Base-by-base conservation (phyloP, 2,797 vertebrate genomes). In the Iguana delicatissima region DNA sequence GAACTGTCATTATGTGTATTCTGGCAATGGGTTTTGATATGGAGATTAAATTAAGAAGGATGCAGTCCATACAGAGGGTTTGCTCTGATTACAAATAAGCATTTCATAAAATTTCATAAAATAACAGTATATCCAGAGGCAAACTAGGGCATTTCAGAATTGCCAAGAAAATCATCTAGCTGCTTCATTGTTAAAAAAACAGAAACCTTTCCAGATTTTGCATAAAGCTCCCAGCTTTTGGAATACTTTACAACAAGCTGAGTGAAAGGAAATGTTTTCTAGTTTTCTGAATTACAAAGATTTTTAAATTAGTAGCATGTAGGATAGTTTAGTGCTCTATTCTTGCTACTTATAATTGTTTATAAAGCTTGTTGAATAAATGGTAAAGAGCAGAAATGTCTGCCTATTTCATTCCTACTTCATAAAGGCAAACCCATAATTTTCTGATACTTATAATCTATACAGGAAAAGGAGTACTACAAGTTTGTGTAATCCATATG, bases 21-120 rank as follows among this genome's bases (percentile, higher is more conserved):
- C 69, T 86, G 38, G 85, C 87, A 96, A 93, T 96, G 90, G 90
- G 84, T 95, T 94, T 95, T 94, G 59, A 86, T 93, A 35, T 76
- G 81, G 88, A 95, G 93, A 95, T 95, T 96, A 95, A 93, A 95
- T 95, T 95, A 95, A 93, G 91, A 92, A 90, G 86, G 91, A 93
- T 90, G 92, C 94, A 94, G 92, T 95, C 89, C 89, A 88, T 95
- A 76, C 94, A 94, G 94, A 96, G 95, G 93, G 90, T 94, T 94
- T 95, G 95, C 88, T 96, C 92, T 96, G 94, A 94, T 95, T 95
- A 96, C 16, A 83, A 95, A 87, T 96, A 95, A 96, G 91, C 90
- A 89, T 94, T 90, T 92, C 96, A 46, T 46, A 46, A 97, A 92
- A 92, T 96, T 95, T 96, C 90, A 91, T 94, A 97, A 94, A 86